Conservation (phyloP, 2,888 invertebrate species). For the Ctena decussata region DNA sequence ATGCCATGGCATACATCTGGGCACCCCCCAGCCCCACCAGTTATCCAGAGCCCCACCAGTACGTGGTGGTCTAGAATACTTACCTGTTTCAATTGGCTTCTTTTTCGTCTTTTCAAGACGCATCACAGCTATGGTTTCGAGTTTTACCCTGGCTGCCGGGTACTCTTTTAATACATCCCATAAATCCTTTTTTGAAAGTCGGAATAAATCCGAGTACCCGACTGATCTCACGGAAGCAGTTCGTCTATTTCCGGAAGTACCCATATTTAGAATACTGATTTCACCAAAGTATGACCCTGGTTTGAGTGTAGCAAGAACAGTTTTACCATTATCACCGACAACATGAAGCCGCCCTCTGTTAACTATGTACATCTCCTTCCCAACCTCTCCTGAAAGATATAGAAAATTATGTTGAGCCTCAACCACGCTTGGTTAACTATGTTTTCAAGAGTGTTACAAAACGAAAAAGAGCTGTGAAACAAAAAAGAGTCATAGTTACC, state of each 20-base stretch:
- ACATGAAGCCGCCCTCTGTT: slow-evolving; percentile 92
- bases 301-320: slow-evolving; percentile 98
- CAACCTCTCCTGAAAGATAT: slow-evolving; percentile 95
- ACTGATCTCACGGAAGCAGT: slow-evolving; percentile 99
- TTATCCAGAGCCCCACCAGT: too few relatives aligned
- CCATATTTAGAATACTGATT: slow-evolving; percentile 97
- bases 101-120: slow-evolving; percentile 99
- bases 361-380: slow-evolving; percentile 99
- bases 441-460: too few relatives aligned
- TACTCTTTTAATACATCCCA: slow-evolving; percentile 98
- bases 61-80: too few relatives aligned
- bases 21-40: too few relatives aligned
- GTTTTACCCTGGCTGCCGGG: slow-evolving; percentile 89
- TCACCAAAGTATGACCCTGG: slow-evolving; percentile 99
- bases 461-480: too few relatives aligned
- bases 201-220: slow-evolving; percentile 99
- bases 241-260: slow-evolving; percentile 99
- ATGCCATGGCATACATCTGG: too few relatives aligned
- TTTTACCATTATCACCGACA: slow-evolving; percentile 95
- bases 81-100: slow-evolving; percentile 84
- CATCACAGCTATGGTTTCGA: slow-evolving; percentile 99
- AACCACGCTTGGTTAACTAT: too few relatives aligned
- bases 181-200: slow-evolving; percentile 99
- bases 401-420: too few relatives aligned
- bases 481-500: too few relatives aligned